Evolutionary conservation across 1,140 invertebrate genomes (phyloP).

Genomic region (Trachymyrmex septentrionalis): DNA sequence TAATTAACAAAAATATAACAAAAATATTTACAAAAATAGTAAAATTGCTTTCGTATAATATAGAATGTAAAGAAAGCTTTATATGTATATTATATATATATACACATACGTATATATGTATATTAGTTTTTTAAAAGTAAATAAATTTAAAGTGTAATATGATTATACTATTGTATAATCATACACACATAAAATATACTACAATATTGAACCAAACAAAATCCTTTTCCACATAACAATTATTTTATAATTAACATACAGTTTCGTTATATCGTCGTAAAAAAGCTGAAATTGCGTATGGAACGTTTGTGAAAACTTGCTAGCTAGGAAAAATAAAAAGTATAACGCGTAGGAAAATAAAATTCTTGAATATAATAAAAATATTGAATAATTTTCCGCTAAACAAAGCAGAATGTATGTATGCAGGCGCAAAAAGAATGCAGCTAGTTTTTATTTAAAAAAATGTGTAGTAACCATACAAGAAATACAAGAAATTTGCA

Average conservation of each 20-base stretch:
- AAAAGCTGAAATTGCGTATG: conserved; percentile 31
- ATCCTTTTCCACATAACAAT: neutral
- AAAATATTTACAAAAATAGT: neutral
- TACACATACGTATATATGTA: neutral
- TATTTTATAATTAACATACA: conserved; percentile 12
- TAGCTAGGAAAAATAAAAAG: conserved; percentile 30
- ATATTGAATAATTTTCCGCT: conserved; percentile 21
- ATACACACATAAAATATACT: neutral
- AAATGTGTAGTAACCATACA: neutral
- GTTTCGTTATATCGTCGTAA: neutral
- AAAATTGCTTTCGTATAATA: neutral
- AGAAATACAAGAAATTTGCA: neutral
- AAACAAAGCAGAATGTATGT: conserved; percentile 13
- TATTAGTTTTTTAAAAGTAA: neutral
- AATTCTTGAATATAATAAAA: conserved; percentile 37
- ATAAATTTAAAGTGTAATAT: neutral
- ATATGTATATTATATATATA: neutral
- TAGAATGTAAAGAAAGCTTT: neutral
- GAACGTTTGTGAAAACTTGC: conserved; percentile 7
- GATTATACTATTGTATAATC: neutral
- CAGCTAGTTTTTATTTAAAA: neutral
- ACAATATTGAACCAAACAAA: neutral
- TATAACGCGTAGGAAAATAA: neutral
- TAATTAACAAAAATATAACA: too few species aligned
- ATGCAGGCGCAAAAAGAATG: conserved; percentile 6